Base-by-base conservation (phyloP, 2,113 vertebrate species). In the Irena cyanogastra region DNA sequence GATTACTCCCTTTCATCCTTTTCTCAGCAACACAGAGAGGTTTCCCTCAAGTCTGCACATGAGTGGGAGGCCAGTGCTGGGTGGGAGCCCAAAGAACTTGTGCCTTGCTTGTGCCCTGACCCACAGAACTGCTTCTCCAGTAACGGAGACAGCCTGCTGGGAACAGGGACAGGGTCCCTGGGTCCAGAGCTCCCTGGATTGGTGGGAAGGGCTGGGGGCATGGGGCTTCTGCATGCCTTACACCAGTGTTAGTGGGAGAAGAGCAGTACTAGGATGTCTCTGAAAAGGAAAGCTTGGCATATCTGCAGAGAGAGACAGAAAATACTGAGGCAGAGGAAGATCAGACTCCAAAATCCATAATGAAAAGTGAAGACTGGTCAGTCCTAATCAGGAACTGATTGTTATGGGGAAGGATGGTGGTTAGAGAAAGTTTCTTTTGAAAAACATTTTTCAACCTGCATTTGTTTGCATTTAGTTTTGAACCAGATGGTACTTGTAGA, bases 401-500 rank as follows among this genome's bases (percentile, higher is more conserved):
- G 15, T 27, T 61, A 30, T 13, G 16, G 6, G 13, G 10, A 27
- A 70, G 23, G 30, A 41, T n/a, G 28, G 19, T 10, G 75, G 31
- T 68, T 84, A 18, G 1, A 65, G 44, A 45, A 83, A 70, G 13
- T 75, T 89, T 63, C 4, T 61, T 66, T 63, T 53, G 3, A 65
- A 65, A 80, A 93, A 28, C 9, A 17, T 33, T 90, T 93, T 85
- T 80, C 39, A 86, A 63, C 24, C 26, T 49, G 24, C 10, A 17
- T 75, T 66, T 76, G 12, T 85, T 80, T 85, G 27, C 27, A 18
- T 84, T 85, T 72, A 39, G 7, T 80, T 91, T 88, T 42, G 56
- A 83, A 74, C 37, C 68, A 90, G 75, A 77, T 54, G 80, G 50
- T 90, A 88, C 54, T 85, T 77, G 71, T 57, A 64, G 70, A 94